These are phyloP conservation scores for Trachelus iudaicus DNA, from an alignment of 2,888 invertebrate genomes.

Conservation along the genomic window DNA sequence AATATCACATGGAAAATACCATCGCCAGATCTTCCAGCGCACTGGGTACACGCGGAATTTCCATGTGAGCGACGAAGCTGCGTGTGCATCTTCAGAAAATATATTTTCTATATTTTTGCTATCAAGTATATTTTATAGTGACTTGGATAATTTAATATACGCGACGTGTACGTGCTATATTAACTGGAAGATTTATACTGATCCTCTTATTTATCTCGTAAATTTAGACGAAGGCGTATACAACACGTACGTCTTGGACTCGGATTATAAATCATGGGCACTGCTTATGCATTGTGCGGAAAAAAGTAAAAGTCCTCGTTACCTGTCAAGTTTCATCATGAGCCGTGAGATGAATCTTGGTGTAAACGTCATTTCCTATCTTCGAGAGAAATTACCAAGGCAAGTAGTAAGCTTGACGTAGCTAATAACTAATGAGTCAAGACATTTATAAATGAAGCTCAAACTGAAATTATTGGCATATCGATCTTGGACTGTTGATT, in stretches of 20 bases:
- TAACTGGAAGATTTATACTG: not conserved
- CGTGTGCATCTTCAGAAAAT: not conserved
- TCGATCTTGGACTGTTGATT: not conserved
- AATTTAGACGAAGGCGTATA: constrained; percentile 85
- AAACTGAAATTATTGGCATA: not conserved
- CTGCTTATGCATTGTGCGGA: constrained; percentile 88
- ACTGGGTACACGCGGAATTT: constrained; percentile 88
- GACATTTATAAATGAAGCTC: no score
- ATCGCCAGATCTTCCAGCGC: constrained; percentile 78
- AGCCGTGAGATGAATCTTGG: constrained; percentile 73
- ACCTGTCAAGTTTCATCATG: constrained; percentile 85
- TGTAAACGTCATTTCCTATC: constrained; percentile 78
- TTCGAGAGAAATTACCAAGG: constrained; percentile 79
- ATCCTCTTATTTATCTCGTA: not conserved
- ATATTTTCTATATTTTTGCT: not conserved
- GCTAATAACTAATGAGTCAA: not conserved
- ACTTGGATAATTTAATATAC: not conserved
- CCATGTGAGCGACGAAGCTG: constrained; percentile 74
- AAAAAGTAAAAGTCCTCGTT: constrained; percentile 80
- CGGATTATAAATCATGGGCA: constrained; percentile 86
- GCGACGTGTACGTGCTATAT: not conserved
- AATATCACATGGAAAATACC: constrained; percentile 90
- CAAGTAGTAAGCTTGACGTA: constrained; percentile 30
- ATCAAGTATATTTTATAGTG: not conserved
- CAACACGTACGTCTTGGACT: constrained; percentile 87